Percentiles rank a stretch among this genome's conserved stretches.
phyloP scores from a whole-genome alignment of 2,113 vertebrate species.

The Chloropsis cyanopogon region DNA sequence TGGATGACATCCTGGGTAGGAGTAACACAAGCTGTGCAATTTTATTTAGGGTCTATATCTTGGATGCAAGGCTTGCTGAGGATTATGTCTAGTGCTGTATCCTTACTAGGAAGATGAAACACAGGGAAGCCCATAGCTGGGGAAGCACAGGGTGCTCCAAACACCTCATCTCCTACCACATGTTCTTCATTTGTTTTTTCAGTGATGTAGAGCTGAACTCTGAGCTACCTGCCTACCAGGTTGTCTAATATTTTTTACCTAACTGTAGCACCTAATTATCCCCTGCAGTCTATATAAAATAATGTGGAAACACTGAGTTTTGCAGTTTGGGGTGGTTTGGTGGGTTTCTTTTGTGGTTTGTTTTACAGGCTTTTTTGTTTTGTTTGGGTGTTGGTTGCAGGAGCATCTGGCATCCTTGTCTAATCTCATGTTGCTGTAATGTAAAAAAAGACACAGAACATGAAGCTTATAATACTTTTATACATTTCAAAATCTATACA shows the following conservation, averaged over 20 bases:
- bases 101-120: neutral
- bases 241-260: rapidly evolving
- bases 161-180: neutral
- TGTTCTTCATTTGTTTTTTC: neutral
- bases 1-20: neutral
- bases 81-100: neutral
- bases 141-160: neutral
- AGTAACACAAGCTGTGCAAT: neutral
- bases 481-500: neutral
- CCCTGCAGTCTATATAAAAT: neutral
- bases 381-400: neutral
- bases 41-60: rapidly evolving
- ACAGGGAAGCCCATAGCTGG: neutral
- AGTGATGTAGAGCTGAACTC: neutral
- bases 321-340: too few species aligned
- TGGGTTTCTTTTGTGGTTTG: neutral
- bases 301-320: neutral
- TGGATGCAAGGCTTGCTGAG: neutral
- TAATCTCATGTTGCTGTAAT: neutral
- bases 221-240: neutral
- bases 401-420: neutral
- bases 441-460: neutral
- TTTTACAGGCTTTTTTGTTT: neutral
- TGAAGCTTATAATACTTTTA: neutral
- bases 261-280: neutral